A percentile compares a stretch with the other conserved stretches of the same genome.
These are phyloP conservation scores for Crotophaga sulcirostris DNA, from an alignment of 2,113 vertebrate genomes.

Conservation along the genomic window DNA sequence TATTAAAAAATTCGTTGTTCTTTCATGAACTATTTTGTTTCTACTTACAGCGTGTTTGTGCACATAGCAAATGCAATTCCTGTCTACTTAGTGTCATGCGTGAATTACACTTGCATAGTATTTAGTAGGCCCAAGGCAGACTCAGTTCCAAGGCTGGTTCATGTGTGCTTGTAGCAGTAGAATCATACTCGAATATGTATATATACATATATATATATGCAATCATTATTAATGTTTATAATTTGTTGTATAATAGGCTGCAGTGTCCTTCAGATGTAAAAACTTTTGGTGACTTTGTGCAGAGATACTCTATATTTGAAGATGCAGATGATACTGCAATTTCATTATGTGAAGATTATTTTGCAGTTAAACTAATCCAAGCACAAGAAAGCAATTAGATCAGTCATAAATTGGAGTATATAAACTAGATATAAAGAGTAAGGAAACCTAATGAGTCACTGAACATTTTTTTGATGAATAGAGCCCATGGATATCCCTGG, in stretches of 20 bases:
- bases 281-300: background rate
- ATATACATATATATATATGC: background rate
- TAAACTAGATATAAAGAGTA: background rate
- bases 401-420: background rate
- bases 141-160: background rate
- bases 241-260: constrained; percentile 5
- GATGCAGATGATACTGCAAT: background rate
- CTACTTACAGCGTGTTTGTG: background rate
- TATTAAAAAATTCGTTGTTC: background rate
- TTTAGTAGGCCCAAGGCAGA: background rate
- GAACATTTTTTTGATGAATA: background rate
- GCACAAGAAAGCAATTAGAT: background rate
- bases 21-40: background rate
- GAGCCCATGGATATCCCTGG: background rate
- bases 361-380: background rate
- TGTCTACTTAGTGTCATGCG: background rate
- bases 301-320: background rate
- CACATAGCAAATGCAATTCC: background rate
- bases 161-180: background rate
- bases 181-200: background rate
- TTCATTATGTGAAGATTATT: background rate
- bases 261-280: constrained; percentile 25
- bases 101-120: background rate
- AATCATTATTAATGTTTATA: background rate
- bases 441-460: background rate